Base-by-base conservation (phyloP, 2,113 vertebrate species). In the Ammospiza nelsoni region DNA sequence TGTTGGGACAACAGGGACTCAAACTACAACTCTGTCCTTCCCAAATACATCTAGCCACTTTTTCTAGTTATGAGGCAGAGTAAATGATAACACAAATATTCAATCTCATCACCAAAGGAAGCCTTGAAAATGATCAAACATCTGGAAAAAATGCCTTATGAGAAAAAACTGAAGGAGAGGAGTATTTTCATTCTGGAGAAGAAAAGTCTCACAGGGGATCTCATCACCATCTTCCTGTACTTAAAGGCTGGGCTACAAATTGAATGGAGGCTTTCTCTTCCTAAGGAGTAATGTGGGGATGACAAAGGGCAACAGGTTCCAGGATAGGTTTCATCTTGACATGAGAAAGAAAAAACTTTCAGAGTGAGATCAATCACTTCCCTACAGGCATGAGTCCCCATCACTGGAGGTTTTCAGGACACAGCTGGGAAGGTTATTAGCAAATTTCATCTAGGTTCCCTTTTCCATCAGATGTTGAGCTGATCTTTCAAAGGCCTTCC, bases 271-370 rank as follows among this genome's bases (percentile, higher is more conserved):
- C 5, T 67, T 46, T 87, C 10, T 74, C n/a, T 52, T 84, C 37
- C 35, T 5, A 44, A 43, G 21, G 11, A 75, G 16, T 9, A 28
- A 52, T 0, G 0, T 29, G n/a, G 51, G 62, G 11, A 54, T 3
- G 2, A 57, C 15, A 77, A 90, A 24, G 27, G 18, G 12, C 13
- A 73, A n/a, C 15, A 54, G 13, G n/a, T 62, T 68, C 39, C 28
- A 57, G 43, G 14, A 28, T 29, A 37, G 6, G 12, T 75, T 63
- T 87, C 23, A n/a, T 61, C 33, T 77, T 84, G 12, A 46, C 17
- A 20, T 9, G 43, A 52, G 41, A 77, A 77, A 52, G 44, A 77
- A 77, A 61, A 67, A 76, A 51, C 33, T 58, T 87, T 80, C 25
- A 76, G 23, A 31, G 14, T 49, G 62, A 80, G 44, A 69, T 28